Conservation (phyloP, 2,888 invertebrate genomes). For the Amblyjoppa fuscipennis region DNA sequence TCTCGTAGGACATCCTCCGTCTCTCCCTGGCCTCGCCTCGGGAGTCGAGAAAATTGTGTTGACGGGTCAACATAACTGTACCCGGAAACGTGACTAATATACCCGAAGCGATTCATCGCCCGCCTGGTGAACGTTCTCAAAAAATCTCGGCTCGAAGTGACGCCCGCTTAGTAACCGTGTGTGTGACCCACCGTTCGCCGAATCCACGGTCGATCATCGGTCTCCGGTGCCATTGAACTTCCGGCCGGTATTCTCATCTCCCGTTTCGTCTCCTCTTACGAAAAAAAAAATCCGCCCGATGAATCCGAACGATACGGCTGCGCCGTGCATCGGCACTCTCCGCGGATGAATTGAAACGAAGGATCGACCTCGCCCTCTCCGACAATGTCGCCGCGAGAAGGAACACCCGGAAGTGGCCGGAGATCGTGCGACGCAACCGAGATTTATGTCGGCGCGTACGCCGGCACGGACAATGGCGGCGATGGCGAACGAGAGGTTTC, state of each 20-base stretch:
- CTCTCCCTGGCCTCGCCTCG: conserved; percentile 6
- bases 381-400: neutral
- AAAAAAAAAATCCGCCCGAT: neutral
- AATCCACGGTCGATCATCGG: conserved; percentile 41
- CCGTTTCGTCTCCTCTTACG: neutral
- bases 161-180: conserved; percentile 47
- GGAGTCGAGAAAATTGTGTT: conserved; percentile 51
- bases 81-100: conserved; percentile 66
- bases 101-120: conserved; percentile 43
- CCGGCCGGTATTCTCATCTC: neutral
- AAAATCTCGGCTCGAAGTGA: conserved; percentile 52
- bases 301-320: neutral
- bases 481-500: neutral
- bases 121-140: conserved; percentile 63
- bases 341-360: too few relatives aligned
- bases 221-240: conserved; percentile 39
- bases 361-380: neutral
- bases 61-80: conserved; percentile 59
- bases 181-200: conserved; percentile 26
- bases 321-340: too few relatives aligned
- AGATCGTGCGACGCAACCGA: neutral
- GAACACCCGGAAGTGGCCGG: neutral
- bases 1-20: conserved; percentile 14
- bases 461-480: neutral
- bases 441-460: neutral